These are phyloP conservation scores for Danaus plexippus DNA, from an alignment of 1,140 invertebrate species.

Conservation along the genomic window DNA sequence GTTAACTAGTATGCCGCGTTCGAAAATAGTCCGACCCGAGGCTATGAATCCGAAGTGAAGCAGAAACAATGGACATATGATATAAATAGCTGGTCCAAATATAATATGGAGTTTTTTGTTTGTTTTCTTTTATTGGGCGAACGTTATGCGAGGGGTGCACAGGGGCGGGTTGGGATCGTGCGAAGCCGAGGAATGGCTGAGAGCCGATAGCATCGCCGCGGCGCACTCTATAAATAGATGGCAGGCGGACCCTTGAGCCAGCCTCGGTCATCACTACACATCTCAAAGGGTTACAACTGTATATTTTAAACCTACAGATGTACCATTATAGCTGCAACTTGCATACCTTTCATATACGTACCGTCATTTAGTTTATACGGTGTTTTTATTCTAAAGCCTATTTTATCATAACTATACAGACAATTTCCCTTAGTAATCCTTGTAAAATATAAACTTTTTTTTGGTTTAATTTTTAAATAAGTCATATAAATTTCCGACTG, in stretches of 20 bases:
- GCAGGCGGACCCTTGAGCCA: slow-evolving; percentile 62
- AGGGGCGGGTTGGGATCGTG: slow-evolving; percentile 57
- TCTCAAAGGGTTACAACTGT: slow-evolving; percentile 49
- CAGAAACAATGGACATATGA: slow-evolving; percentile 62
- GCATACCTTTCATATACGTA: neutral
- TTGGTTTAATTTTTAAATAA: no score
- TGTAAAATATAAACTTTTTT: no score
- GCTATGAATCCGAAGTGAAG: slow-evolving; percentile 51
- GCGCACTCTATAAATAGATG: slow-evolving; percentile 65
- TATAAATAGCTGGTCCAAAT: slow-evolving; percentile 65
- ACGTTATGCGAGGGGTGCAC: slow-evolving; percentile 59
- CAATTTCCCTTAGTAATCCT: no score
- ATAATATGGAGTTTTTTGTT: slow-evolving; percentile 56
- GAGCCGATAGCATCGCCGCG: slow-evolving; percentile 60
- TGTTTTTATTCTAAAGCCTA: no score
- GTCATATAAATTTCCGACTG: no score
- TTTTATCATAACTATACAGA: no score
- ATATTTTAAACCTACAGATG: slow-evolving; percentile 28
- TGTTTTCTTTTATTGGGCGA: slow-evolving; percentile 63
- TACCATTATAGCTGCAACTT: slow-evolving; percentile 19
- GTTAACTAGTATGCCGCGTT: slow-evolving; percentile 37
- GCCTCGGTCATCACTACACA: slow-evolving; percentile 48
- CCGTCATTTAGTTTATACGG: no score
- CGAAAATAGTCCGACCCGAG: slow-evolving; percentile 37
- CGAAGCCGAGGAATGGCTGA: slow-evolving; percentile 43